Percentiles rank a stretch among this genome's conserved stretches.
phyloP scores from a whole-genome alignment of 2,797 vertebrate genomes.

The Lutjanus argentimaculatus region DNA sequence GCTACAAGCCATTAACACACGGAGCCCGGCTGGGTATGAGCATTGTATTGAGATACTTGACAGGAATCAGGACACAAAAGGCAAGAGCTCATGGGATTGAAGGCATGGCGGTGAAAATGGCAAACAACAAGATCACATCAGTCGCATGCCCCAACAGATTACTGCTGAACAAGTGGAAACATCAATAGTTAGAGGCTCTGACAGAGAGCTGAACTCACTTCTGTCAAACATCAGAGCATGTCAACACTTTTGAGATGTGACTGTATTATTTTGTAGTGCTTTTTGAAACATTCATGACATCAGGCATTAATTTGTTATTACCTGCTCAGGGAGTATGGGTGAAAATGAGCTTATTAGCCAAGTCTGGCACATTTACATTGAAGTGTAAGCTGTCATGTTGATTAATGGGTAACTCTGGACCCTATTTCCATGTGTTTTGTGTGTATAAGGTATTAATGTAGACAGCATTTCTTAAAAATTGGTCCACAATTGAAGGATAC shows the following conservation, averaged over 20 bases:
- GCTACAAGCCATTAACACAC: constrained; percentile 61
- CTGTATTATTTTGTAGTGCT: too few relatives aligned
- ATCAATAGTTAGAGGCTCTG: constrained; percentile 33
- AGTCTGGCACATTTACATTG: too few relatives aligned
- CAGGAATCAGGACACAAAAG: constrained; percentile 52
- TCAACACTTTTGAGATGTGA: background rate
- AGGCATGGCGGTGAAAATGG: constrained; percentile 26
- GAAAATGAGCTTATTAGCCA: too few relatives aligned
- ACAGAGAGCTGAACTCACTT: constrained; percentile 17
- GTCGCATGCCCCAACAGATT: constrained; percentile 35
- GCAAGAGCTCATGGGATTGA: constrained; percentile 31
- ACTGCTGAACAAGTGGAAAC: constrained; percentile 23
- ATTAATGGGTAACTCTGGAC: too few relatives aligned
- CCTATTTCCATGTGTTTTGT: too few relatives aligned
- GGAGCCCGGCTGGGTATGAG: constrained; percentile 27
- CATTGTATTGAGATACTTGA: constrained; percentile 41
- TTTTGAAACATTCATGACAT: too few relatives aligned
- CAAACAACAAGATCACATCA: constrained; percentile 40
- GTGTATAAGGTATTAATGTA: too few relatives aligned
- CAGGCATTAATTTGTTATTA: too few relatives aligned
- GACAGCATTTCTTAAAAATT: too few relatives aligned
- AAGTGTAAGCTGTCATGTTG: too few relatives aligned
- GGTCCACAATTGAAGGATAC: too few relatives aligned
- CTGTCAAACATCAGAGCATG: constrained; percentile 15
- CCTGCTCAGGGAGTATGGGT: too few relatives aligned